A percentile compares a stretch with the other conserved stretches of the same genome.
phyloP scores from a whole-genome alignment of 2,113 vertebrate species.

The Cairina moschata region DNA sequence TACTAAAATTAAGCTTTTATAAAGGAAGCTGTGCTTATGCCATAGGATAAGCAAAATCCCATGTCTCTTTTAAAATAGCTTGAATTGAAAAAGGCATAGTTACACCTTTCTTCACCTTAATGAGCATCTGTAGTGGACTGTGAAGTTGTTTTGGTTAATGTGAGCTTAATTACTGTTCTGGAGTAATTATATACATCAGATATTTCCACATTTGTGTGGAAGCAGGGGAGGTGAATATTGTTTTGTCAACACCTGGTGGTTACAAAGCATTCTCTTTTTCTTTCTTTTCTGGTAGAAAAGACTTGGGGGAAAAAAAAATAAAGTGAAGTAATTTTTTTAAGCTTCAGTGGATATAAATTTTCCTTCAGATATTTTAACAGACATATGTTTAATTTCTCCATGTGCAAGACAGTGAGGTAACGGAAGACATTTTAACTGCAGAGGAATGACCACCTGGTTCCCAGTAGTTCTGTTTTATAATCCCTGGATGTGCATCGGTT shows the following conservation, averaged over 20 bases:
- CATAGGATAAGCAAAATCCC: not conserved
- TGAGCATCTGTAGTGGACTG: not conserved
- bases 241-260: not conserved
- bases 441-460: not conserved
- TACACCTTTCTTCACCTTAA: not conserved
- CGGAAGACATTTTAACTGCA: not conserved
- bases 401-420: not conserved
- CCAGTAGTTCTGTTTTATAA: not conserved
- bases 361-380: not conserved
- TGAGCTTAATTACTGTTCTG: not conserved
- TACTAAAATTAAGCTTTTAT: not conserved
- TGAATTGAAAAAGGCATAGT: not conserved
- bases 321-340: not conserved
- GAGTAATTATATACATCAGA: not conserved
- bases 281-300: not conserved
- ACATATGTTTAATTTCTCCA: not conserved
- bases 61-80: not conserved
- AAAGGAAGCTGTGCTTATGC: not conserved
- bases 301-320: not conserved
- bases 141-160: not conserved
- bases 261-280: not conserved
- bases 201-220: not conserved
- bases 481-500: fast-evolving
- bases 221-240: not conserved
- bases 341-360: not conserved